phyloP scores from a whole-genome alignment of 2,888 invertebrate genomes.

The Mystacides longicornis region DNA sequence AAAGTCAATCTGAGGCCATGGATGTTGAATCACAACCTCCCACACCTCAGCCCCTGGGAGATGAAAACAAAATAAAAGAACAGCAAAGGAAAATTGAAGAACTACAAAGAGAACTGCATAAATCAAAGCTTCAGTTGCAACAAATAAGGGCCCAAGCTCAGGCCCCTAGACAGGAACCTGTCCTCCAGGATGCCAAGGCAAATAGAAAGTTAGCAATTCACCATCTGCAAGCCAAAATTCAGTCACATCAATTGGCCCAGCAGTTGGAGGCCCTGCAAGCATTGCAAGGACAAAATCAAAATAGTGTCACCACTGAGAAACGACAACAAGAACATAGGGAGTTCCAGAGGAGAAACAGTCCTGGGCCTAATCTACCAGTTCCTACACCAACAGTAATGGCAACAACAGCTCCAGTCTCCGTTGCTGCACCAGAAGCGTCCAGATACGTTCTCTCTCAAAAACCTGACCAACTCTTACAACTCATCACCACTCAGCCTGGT shows the following conservation, averaged over 20 bases:
- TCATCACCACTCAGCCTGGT: conserved; percentile 37
- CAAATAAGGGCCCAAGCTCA: conserved; percentile 48
- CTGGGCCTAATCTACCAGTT: conserved; percentile 35
- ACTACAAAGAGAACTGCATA: conserved; percentile 71
- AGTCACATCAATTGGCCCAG: conserved; percentile 49
- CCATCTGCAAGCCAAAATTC: conserved; percentile 64
- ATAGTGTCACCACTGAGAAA: conserved; percentile 29
- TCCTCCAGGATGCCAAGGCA: conserved; percentile 39
- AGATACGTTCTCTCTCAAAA: conserved; percentile 34
- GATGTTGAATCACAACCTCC: conserved; percentile 37
- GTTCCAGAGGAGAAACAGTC: conserved; percentile 25
- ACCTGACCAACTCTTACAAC: conserved; percentile 36
- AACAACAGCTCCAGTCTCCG: conserved; percentile 42
- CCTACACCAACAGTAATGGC: conserved; percentile 50
- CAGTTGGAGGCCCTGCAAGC: conserved; percentile 56
- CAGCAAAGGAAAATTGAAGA: conserved; percentile 85
- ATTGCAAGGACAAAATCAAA: conserved; percentile 39
- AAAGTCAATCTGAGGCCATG: conserved; percentile 36
- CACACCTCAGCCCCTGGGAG: conserved; percentile 35
- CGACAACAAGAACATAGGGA: conserved; percentile 25
- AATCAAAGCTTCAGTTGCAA: conserved; percentile 64
- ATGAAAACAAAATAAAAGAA: conserved; percentile 72
- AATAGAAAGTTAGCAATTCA: conserved; percentile 40
- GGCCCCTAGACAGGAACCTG: conserved; percentile 35
- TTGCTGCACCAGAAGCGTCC: conserved; percentile 42